Evolutionary conservation across 2,113 vertebrate genomes (phyloP).

Genomic region (Gadus chalcogrammus): DNA sequence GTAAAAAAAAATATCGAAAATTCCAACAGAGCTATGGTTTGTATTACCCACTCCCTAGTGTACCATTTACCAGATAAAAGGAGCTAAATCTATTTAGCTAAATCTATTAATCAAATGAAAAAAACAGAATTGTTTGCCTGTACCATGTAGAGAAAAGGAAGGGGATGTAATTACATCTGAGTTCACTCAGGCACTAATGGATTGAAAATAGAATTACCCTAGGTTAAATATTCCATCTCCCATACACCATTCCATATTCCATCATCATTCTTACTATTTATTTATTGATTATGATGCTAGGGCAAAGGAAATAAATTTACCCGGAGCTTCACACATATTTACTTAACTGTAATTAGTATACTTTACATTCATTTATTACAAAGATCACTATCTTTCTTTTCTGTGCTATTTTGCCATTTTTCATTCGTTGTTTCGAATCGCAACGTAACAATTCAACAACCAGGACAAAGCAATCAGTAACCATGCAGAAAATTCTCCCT

Average conservation of each 20-base stretch:
- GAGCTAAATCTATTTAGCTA: conserved; percentile 53
- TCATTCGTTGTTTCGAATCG: no score
- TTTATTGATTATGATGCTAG: no score
- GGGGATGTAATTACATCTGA: conserved; percentile 14
- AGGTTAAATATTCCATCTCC: conserved; percentile 2
- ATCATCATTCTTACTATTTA: no score
- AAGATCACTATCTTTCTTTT: no score
- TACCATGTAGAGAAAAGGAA: conserved; percentile 15
- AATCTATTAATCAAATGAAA: conserved; percentile 64
- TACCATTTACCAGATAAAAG: conserved; percentile 60
- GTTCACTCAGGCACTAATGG: conserved; percentile 18
- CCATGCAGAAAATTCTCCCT: no score
- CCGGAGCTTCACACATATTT: no score
- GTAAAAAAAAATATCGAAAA: conserved; percentile 39
- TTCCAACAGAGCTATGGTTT: conserved; percentile 56
- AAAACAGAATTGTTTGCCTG: conserved; percentile 30
- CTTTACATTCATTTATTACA: no score
- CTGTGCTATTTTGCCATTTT: no score
- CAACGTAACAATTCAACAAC: no score
- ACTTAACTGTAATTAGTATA: no score
- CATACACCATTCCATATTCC: not conserved
- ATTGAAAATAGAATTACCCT: conserved; percentile 1
- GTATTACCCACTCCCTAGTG: conserved; percentile 54
- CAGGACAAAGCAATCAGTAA: no score
- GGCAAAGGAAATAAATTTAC: no score